Evolutionary conservation across 92 coral and sea anemone species (phyloP).

Genomic region (Pocillopora meandrina): DNA sequence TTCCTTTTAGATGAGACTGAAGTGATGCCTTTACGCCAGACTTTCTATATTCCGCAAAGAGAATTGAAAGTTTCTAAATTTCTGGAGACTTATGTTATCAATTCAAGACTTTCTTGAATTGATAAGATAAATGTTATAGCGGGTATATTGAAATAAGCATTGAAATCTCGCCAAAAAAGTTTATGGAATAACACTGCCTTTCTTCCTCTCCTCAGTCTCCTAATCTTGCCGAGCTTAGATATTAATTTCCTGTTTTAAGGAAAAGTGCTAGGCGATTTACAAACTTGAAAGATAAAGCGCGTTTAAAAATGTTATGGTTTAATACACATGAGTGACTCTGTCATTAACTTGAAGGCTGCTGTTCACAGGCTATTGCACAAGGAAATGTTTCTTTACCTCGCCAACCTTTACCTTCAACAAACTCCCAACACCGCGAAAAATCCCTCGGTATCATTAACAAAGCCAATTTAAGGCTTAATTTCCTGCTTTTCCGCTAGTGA

Average conservation of each 20-base stretch:
- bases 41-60: background rate
- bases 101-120: background rate
- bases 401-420: background rate
- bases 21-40: background rate
- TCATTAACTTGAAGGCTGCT: slow-evolving; percentile 2
- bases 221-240: background rate
- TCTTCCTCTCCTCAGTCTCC: too few relatives aligned
- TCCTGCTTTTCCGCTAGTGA: background rate
- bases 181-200: background rate
- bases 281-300: slow-evolving; percentile 35
- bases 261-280: background rate
- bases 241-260: background rate
- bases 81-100: background rate
- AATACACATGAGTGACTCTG: slow-evolving; percentile 39
- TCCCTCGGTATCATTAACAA: background rate
- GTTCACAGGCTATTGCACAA: slow-evolving; percentile 26
- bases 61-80: background rate
- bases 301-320: background rate
- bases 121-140: too few relatives aligned
- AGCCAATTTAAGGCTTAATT: background rate
- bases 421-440: background rate
- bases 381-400: background rate
- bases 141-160: background rate
- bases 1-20: background rate
- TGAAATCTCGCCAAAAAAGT: background rate